phyloP scores from a whole-genome alignment of 2,113 vertebrate genomes.

The Tetrax tetrax region DNA sequence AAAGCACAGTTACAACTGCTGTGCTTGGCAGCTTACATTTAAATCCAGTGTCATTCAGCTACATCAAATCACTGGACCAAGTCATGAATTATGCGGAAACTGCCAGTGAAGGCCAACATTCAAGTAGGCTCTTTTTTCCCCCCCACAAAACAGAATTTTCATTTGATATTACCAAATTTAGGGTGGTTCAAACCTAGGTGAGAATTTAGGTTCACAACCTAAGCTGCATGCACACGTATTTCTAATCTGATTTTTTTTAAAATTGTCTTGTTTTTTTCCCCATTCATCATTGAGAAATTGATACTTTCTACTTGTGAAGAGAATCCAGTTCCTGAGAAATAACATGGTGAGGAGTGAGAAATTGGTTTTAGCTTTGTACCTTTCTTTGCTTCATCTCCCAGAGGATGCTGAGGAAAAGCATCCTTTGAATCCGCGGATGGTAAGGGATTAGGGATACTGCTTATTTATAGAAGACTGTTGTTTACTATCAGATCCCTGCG shows the following conservation, averaged over 20 bases:
- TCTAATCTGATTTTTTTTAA: neutral
- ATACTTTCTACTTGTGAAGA: neutral
- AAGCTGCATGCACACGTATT: neutral
- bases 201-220: neutral
- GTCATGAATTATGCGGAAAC: neutral
- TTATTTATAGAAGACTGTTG: neutral
- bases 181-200: neutral
- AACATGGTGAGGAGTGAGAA: neutral
- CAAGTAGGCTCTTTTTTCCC: neutral
- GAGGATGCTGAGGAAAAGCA: neutral
- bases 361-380: neutral
- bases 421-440: neutral
- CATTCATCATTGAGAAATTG: neutral
- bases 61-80: neutral
- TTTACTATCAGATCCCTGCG: neutral
- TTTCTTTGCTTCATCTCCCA: neutral
- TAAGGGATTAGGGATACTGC: neutral
- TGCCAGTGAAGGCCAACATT: neutral
- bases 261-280: accelerated
- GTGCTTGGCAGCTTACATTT: neutral
- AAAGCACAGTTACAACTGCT: neutral
- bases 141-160: neutral
- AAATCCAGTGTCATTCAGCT: neutral
- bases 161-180: neutral
- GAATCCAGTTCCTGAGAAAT: neutral